phyloP scores from a whole-genome alignment of 2,888 invertebrate genomes.

The Drosophila imparisetae region DNA sequence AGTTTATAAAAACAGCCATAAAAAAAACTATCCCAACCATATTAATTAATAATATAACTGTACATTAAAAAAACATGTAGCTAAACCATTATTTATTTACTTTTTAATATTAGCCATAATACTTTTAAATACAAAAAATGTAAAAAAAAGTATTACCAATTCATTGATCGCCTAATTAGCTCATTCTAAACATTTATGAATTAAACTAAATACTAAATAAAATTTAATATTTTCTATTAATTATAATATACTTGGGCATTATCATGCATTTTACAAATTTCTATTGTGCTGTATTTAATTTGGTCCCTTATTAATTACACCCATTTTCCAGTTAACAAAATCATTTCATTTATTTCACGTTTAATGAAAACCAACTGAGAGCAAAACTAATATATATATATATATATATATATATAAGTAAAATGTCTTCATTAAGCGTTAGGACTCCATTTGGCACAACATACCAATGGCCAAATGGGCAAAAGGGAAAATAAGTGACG shows the following conservation, averaged over 20 bases:
- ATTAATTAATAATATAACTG: not conserved
- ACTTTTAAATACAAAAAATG: not conserved
- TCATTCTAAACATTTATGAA: not conserved
- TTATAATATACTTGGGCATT: not conserved
- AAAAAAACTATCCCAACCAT: not conserved
- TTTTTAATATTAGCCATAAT: not conserved
- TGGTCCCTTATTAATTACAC: slow-evolving; percentile 49
- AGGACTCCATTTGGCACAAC: slow-evolving; percentile 53
- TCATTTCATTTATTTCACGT: slow-evolving; percentile 31
- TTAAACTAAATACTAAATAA: not conserved
- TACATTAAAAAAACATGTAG: not conserved
- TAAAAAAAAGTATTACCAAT: not conserved
- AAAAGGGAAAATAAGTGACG: not conserved
- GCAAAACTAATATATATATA: slow-evolving; percentile 17
- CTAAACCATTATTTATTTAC: not conserved
- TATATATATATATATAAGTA: slow-evolving; percentile 1
- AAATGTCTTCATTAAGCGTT: slow-evolving; percentile 57
- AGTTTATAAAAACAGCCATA: not conserved
- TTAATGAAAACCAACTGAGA: slow-evolving; percentile 37
- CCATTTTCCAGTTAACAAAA: slow-evolving; percentile 48
- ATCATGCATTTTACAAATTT: slow-evolving; percentile 29
- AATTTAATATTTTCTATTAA: not conserved
- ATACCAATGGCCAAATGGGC: slow-evolving; percentile 10
- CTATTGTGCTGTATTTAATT: slow-evolving; percentile 27
- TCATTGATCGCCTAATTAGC: not conserved